Conservation (phyloP, 2,797 vertebrate species). For the Enteromius radiatus region DNA sequence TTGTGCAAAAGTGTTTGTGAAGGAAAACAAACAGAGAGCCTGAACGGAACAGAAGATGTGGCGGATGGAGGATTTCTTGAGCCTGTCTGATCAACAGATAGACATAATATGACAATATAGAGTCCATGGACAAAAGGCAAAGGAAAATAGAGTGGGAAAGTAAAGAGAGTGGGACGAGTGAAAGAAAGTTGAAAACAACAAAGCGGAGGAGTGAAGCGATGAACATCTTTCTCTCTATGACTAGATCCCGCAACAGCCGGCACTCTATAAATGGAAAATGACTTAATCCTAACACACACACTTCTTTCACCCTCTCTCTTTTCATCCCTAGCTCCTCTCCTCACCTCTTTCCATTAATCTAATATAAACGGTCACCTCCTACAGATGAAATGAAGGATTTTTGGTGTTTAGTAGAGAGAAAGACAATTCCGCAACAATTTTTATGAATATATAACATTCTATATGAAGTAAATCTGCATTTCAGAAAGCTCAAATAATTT, state of each 20-base stretch:
- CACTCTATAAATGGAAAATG: constrained; percentile 79
- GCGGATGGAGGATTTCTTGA: neutral
- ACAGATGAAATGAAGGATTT: constrained; percentile 48
- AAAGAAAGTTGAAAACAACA: constrained; percentile 52
- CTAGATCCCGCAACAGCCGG: constrained; percentile 71
- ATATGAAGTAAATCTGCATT: neutral
- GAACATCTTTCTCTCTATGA: constrained; percentile 61
- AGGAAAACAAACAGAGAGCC: neutral
- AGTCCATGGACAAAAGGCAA: constrained; percentile 26
- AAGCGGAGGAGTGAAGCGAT: constrained; percentile 52
- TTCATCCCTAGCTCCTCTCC: constrained; percentile 59
- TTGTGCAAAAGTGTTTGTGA: neutral
- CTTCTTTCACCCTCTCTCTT: constrained; percentile 64
- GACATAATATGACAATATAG: neutral
- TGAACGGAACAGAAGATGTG: neutral
- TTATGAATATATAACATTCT: constrained; percentile 28
- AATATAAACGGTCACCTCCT: constrained; percentile 49
- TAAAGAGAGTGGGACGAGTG: constrained; percentile 24
- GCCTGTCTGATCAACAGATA: neutral
- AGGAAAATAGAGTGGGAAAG: constrained; percentile 25
- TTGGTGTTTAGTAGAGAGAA: constrained; percentile 35
- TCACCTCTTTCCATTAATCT: constrained; percentile 58
- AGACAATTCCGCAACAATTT: constrained; percentile 48
- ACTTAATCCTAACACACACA: constrained; percentile 74
- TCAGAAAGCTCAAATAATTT: neutral